phyloP scores from a whole-genome alignment of 2,113 vertebrate species.

The Corydoras sp. region DNA sequence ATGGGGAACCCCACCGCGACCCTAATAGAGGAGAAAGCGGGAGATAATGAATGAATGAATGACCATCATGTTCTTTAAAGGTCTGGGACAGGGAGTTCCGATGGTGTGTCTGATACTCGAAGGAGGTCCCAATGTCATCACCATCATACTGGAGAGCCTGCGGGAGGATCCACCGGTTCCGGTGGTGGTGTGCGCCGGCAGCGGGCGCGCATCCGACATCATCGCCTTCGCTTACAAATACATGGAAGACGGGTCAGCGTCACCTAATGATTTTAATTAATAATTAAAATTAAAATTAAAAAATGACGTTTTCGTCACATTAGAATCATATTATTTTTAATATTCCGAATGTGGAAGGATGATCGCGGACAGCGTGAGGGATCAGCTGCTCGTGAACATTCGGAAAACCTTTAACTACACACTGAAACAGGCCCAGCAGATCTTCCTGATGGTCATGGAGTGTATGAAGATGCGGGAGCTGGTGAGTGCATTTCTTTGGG shows the following conservation, averaged over 20 bases:
- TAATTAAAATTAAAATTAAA: no score
- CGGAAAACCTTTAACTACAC: slow-evolving; percentile 97
- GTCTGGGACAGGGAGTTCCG: slow-evolving; percentile 91
- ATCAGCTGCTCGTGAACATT: slow-evolving; percentile 92
- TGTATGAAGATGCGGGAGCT: slow-evolving; percentile 98
- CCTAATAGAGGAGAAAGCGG: no score
- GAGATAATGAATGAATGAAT: no score
- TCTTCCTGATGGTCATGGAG: slow-evolving; percentile 86
- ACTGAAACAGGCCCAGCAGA: slow-evolving; percentile 85
- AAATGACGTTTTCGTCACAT: no score
- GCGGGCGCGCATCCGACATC: slow-evolving; percentile 87
- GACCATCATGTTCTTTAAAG: slow-evolving; percentile 56
- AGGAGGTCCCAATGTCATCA: slow-evolving; percentile 92
- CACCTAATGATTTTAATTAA: neutral
- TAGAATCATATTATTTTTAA: no score
- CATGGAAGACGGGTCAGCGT: slow-evolving; percentile 83
- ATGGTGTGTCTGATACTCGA: slow-evolving; percentile 92
- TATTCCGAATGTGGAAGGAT: slow-evolving; percentile 59
- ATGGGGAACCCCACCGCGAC: no score
- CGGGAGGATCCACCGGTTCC: slow-evolving; percentile 90
- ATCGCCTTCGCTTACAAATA: slow-evolving; percentile 95
- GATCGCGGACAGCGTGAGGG: slow-evolving; percentile 83
- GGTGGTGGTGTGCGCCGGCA: slow-evolving; percentile 93
- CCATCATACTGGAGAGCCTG: slow-evolving; percentile 86
- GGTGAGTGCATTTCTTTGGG: slow-evolving; percentile 67